These are phyloP conservation scores for Girardinus metallicus DNA, from an alignment of 2,797 vertebrate species.

Conservation along the genomic window DNA sequence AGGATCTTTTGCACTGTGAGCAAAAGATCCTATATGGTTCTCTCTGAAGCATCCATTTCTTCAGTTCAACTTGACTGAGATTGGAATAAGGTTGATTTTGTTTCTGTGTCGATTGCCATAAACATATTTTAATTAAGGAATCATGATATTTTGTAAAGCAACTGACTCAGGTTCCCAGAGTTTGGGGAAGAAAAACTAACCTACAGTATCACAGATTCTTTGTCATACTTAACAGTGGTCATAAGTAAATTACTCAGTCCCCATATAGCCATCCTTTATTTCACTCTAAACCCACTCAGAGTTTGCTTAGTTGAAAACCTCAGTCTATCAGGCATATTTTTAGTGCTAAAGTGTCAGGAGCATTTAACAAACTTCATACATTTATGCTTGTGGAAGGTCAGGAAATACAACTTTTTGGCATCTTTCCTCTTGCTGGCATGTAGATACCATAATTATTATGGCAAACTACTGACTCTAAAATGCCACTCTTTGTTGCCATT, in stretches of 20 bases:
- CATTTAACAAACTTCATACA: neutral
- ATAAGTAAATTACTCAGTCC: neutral
- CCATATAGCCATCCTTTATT: neutral
- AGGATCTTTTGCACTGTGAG: neutral
- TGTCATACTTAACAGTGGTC: neutral
- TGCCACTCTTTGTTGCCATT: neutral
- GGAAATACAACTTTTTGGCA: neutral
- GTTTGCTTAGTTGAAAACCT: neutral
- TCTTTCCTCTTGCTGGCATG: neutral
- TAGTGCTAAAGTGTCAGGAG: neutral
- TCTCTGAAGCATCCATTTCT: neutral
- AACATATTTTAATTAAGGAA: neutral
- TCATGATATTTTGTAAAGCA: neutral
- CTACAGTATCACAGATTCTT: neutral
- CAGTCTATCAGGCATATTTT: neutral
- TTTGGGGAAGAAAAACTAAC: neutral
- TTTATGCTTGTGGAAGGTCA: neutral
- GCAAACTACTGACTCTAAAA: neutral
- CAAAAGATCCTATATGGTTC: neutral
- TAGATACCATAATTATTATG: neutral
- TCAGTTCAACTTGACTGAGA: neutral
- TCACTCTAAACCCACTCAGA: neutral
- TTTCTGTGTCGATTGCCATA: neutral
- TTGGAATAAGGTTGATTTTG: neutral
- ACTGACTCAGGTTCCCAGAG: neutral